Evolutionary conservation across 2,113 vertebrate genomes (phyloP), one percentile per base, ranked within the genome.

Genomic region (Neodon shergylaensis): DNA sequence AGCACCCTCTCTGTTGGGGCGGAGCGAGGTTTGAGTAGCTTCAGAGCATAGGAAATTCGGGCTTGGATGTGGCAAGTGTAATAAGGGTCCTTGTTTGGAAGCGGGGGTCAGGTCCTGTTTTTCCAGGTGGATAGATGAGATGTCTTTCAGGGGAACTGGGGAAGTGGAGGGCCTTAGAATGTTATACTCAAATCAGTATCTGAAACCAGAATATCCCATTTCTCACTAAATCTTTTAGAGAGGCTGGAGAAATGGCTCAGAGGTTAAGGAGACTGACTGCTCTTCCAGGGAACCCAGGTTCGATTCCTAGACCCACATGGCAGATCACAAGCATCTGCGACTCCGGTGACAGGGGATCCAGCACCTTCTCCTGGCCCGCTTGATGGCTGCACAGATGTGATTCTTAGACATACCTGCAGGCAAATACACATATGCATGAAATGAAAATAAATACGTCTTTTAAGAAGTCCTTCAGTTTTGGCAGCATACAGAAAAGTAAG

Each of bases 171-270:
- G 16, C 52, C 88, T 84, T 61, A 79, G 44, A 33, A 42, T 73
- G 24, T 39, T 83, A 2, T 44, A 39, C 78, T 47, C 17, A 54
- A 21, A 26, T 47, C 28, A 74, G 44, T 77, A 16, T 95, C 49
- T 93, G 42, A 91, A 94, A 31, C 33, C 13, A 31, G 42, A 47
- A 21, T 44, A 65, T 61, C 22, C 31, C 49, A 44, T 77, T 77
- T 89, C 14, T 86, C 44, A 70, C 39, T 86, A 86, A 92, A 74
- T 74, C 9, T 79, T 95, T 31, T 21, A 36, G 22, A 94, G 81
- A 61, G 39, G 39, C 82, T 84, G 16, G 39, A 65, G 58, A 44
- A 42, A 65, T 21, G 39, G 82, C 14, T 21, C 26, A 65, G 58
- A 39, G 39, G 58, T 84, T 84, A 84, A 31, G 8, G 39, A 6